Percentiles rank a stretch among this genome's conserved stretches.
Evolutionary conservation across 2,888 invertebrate genomes (phyloP).

Genomic region (Thymelicus acteon): DNA sequence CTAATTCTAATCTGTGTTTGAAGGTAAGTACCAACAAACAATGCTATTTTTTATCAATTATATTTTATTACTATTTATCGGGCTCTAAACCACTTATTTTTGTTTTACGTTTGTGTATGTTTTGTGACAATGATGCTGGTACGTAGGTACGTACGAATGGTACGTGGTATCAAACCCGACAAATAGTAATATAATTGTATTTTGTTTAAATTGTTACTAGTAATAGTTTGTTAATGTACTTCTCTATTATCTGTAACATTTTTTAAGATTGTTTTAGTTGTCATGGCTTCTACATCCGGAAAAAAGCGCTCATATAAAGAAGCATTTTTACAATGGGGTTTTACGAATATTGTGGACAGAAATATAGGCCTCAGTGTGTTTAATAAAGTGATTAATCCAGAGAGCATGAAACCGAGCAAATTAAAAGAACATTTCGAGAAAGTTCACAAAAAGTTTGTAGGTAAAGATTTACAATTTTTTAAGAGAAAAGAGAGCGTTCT

Average conservation of each 20-base stretch:
- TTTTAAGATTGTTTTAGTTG: slow-evolving; percentile 14
- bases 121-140: too few relatives aligned
- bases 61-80: too few relatives aligned
- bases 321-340: slow-evolving; percentile 44
- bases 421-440: slow-evolving; percentile 44
- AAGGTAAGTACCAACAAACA: too few relatives aligned
- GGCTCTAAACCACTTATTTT: too few relatives aligned
- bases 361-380: slow-evolving; percentile 43
- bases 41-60: too few relatives aligned
- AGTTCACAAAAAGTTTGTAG: slow-evolving; percentile 45
- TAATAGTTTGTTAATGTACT: slow-evolving; percentile 5
- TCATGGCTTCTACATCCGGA: slow-evolving; percentile 23
- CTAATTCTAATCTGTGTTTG: too few relatives aligned
- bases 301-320: slow-evolving; percentile 39
- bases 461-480: slow-evolving; percentile 42
- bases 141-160: too few relatives aligned
- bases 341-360: slow-evolving; percentile 42
- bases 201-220: slow-evolving; percentile 7
- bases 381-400: slow-evolving; percentile 46
- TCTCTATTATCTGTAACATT: background rate
- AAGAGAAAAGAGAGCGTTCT: slow-evolving; percentile 41
- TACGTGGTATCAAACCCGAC: too few relatives aligned
- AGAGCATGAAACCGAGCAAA: slow-evolving; percentile 41
- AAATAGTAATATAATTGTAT: too few relatives aligned
- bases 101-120: too few relatives aligned